These are phyloP conservation scores for Sebastes fasciatus DNA, from an alignment of 2,113 vertebrate species.

Conservation along the genomic window DNA sequence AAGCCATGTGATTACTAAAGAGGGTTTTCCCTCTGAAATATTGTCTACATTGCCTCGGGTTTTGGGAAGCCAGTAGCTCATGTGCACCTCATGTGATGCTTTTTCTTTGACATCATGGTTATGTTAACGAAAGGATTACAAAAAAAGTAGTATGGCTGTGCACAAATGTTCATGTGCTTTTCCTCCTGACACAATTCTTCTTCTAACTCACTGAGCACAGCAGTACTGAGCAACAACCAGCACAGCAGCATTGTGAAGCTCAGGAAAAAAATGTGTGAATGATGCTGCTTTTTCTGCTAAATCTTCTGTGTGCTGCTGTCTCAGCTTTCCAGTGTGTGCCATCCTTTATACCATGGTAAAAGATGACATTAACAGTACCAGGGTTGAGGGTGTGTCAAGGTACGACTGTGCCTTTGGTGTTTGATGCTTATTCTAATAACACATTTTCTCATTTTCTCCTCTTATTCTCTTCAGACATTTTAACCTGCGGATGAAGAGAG, in stretches of 20 bases:
- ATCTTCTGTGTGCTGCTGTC: background rate
- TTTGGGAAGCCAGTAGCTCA: constrained; percentile 43
- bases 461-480: constrained; percentile 88
- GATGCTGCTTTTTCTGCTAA: constrained; percentile 1
- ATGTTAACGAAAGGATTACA: constrained; percentile 34
- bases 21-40: background rate
- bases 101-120: constrained; percentile 18
- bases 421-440: constrained; percentile 3
- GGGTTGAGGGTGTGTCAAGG: background rate
- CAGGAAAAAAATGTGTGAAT: constrained; percentile 1
- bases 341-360: background rate
- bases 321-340: background rate
- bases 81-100: constrained; percentile 68
- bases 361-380: background rate
- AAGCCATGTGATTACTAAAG: constrained; percentile 8
- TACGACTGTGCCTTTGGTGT: background rate
- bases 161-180: constrained; percentile 37
- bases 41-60: background rate
- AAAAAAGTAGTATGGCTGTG: background rate
- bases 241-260: background rate
- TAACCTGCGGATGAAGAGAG: constrained; percentile 95
- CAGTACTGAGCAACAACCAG: background rate
- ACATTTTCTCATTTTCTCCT: constrained; percentile 19
- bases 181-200: constrained; percentile 33
- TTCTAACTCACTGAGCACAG: constrained; percentile 35